Base-by-base conservation (phyloP, 2,113 vertebrate species). In the Lynx canadensis region DNA sequence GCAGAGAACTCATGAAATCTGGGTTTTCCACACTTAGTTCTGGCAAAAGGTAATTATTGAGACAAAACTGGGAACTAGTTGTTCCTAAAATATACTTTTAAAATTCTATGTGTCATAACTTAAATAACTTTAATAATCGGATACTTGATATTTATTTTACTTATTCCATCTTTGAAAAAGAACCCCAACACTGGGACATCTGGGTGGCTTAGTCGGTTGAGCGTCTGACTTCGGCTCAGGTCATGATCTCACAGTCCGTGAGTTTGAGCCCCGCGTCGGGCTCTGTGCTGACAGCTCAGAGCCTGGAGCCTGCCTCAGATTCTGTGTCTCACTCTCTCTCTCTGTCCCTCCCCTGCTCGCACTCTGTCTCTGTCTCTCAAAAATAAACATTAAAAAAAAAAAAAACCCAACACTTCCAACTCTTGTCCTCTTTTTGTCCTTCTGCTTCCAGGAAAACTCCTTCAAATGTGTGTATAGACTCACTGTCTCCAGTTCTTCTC, bases 21-120 rank as follows among this genome's bases (percentile, higher is more conserved):
- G 86, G 60, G 15, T 60, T 97, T 95, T n/a, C 90, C 69, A 60
- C 19, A 29, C 52, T 84, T 82, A 3, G n/a, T 88, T 93, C 38
- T 65, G 41, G 36, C 27, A 57, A 65, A 36, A 76, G 41, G 14
- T 79, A n/a, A 78, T 73, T 57, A 48, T 18, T 48, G 14, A 88
- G 65, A 74, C 38, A 94, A 93, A 95, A 83, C 3, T 63, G 16
- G 36, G 15, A 95, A 41, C 38, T 19, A 21, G 11, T 52, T 73
- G 27, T 52, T 87, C 66, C 71, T 65, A 91, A 96, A 92, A 60
- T 68, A 63, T 19, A 50, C 80, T 92, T 88, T n/a, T 19, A 57
- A 74, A 95, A 38, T 73, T 95, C 27, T 66, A 41, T 1, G 0
- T 27, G 14, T 86, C 31, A 60, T 50, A 76, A 52, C 41, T 74